Evolutionary conservation across 2,888 invertebrate genomes (phyloP).

Genomic region (Xanthorhoe designata): DNA sequence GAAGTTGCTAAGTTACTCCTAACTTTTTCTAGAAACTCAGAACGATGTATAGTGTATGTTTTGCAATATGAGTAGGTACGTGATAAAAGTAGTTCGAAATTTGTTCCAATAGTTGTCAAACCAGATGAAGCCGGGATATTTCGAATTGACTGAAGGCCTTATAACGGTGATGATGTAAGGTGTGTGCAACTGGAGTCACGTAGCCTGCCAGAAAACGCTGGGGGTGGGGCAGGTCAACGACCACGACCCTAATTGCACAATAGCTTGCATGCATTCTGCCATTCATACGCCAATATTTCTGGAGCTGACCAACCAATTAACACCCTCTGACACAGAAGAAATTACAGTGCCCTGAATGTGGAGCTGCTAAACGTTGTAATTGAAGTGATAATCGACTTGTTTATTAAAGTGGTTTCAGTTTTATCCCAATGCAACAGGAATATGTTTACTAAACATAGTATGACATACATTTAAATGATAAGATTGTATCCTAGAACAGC

Average conservation of each 20-base stretch:
- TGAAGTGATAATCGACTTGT: constrained; percentile 45
- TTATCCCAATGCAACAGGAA: constrained; percentile 16
- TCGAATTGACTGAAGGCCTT: constrained; percentile 26
- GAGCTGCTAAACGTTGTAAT: constrained; percentile 42
- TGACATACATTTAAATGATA: too few relatives aligned
- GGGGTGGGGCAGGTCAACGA: constrained; percentile 67
- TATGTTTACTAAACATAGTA: background rate
- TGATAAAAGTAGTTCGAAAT: background rate
- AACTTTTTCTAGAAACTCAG: constrained; percentile 1
- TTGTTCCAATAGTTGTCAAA: constrained; percentile 12
- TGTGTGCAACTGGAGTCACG: constrained; percentile 71
- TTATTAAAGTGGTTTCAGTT: constrained; percentile 38
- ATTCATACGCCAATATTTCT: constrained; percentile 51
- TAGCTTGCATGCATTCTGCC: constrained; percentile 57
- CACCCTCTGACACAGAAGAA: constrained; percentile 32
- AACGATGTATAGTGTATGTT: background rate
- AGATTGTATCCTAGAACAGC: too few relatives aligned
- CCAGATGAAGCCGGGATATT: constrained; percentile 27
- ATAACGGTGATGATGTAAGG: constrained; percentile 63
- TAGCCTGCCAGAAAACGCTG: constrained; percentile 55
- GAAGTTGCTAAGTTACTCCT: constrained; percentile 4
- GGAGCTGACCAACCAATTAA: constrained; percentile 49
- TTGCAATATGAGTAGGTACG: background rate
- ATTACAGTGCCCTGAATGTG: constrained; percentile 20
- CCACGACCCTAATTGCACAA: constrained; percentile 74